A percentile compares a stretch with the other conserved stretches of the same genome.
Evolutionary conservation across 2,797 vertebrate genomes (phyloP).

Genomic region (Myotis myotis): DNA sequence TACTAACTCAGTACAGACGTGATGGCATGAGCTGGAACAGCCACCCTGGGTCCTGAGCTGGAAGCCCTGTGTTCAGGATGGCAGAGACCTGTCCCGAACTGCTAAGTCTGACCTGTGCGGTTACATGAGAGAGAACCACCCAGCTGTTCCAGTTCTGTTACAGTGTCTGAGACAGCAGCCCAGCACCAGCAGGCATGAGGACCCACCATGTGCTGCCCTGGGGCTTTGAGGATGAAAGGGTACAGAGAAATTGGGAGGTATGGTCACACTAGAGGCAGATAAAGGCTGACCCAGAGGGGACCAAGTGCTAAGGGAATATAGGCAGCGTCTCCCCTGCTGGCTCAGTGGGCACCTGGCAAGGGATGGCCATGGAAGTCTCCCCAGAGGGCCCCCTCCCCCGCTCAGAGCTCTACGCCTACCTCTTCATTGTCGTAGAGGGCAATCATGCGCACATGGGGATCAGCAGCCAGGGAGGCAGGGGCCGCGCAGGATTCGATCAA

Average conservation of each 20-base stretch:
- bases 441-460: conserved; percentile 93
- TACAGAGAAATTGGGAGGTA: not conserved
- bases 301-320: not conserved
- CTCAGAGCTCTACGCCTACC: conserved; percentile 80
- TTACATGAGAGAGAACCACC: not conserved
- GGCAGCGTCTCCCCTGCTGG: not conserved
- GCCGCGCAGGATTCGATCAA: conserved; percentile 89
- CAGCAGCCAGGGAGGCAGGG: conserved; percentile 86
- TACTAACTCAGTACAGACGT: not conserved
- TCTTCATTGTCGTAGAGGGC: conserved; percentile 96
- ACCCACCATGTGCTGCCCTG: not conserved
- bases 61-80: not conserved
- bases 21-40: not conserved
- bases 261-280: not conserved
- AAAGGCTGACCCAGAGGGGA: not conserved
- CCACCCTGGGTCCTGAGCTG: not conserved
- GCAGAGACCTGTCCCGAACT: not conserved
- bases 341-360: not conserved
- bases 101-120: not conserved
- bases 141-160: not conserved
- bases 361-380: not conserved
- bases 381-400: not conserved
- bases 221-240: not conserved
- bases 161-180: rapidly evolving
- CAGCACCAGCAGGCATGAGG: not conserved